Evolutionary conservation across 2,888 invertebrate species (phyloP).

Genomic region (Dorcus hopei): DNA sequence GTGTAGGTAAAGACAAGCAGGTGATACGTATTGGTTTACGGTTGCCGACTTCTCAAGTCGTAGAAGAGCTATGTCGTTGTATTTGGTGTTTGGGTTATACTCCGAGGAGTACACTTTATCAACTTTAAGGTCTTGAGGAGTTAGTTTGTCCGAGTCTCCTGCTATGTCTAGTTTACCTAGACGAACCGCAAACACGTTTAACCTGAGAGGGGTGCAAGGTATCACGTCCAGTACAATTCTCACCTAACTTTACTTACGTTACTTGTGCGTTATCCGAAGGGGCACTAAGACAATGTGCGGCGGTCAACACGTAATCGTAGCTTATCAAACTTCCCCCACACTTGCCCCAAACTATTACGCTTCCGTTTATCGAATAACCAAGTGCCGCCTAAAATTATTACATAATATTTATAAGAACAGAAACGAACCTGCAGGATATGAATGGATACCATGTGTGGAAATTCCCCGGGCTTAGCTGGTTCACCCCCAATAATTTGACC

Average conservation of each 20-base stretch:
- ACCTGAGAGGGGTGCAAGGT: too few species aligned
- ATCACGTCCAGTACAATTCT: too few species aligned
- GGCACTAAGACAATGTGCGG: constrained; percentile 53
- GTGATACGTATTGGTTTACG: constrained; percentile 40
- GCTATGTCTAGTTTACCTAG: constrained; percentile 39
- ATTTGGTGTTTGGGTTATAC: constrained; percentile 39
- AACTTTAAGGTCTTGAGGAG: constrained; percentile 36
- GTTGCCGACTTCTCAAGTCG: constrained; percentile 35
- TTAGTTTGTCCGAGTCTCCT: constrained; percentile 29
- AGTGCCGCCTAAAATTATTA: constrained; percentile 41
- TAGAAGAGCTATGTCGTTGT: constrained; percentile 49
- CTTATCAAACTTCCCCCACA: constrained; percentile 58
- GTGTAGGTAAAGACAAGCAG: constrained; percentile 50
- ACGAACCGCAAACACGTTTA: constrained; percentile 24
- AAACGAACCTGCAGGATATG: constrained; percentile 16
- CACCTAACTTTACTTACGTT: too few species aligned
- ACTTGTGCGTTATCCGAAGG: too few species aligned
- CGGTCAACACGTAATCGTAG: constrained; percentile 53
- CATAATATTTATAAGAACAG: constrained; percentile 13
- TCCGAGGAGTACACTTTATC: constrained; percentile 12
- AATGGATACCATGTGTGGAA: constrained; percentile 51
- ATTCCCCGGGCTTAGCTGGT: constrained; percentile 46
- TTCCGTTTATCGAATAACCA: constrained; percentile 35
- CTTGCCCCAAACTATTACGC: constrained; percentile 24
- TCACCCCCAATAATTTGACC: constrained; percentile 32